Conservation (phyloP, 2,888 invertebrate genomes). For the Dryocosmus kuriphilus region DNA sequence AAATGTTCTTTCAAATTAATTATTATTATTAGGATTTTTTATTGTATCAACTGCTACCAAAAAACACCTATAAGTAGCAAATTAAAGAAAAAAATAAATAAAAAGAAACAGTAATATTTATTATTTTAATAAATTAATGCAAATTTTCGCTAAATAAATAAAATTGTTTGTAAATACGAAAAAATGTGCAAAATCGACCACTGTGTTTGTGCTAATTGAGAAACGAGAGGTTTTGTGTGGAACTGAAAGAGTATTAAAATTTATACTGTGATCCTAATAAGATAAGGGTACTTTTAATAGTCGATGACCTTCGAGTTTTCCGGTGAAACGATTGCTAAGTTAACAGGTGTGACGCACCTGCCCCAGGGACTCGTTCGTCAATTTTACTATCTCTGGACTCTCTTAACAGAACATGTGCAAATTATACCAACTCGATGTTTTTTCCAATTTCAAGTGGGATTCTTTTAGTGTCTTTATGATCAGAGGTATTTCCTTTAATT, state of each 20-base stretch:
- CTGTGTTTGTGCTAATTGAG: neutral
- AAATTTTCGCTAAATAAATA: too few relatives aligned
- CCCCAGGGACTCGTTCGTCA: conserved; percentile 51
- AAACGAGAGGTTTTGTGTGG: neutral
- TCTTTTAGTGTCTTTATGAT: neutral
- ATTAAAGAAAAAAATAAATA: neutral
- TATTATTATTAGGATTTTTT: neutral
- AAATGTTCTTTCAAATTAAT: neutral
- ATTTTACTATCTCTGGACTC: conserved; percentile 28
- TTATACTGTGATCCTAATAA: conserved; percentile 46
- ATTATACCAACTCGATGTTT: conserved; percentile 31
- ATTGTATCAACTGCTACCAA: neutral
- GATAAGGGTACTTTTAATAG: conserved; percentile 55
- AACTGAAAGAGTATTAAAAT: conserved; percentile 51
- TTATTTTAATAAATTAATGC: too few relatives aligned
- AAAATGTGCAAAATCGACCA: neutral
- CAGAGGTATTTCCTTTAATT: too few relatives aligned
- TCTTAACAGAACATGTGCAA: conserved; percentile 29
- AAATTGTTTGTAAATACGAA: neutral
- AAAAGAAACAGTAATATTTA: neutral
- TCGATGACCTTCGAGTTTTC: conserved; percentile 55
- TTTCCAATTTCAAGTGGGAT: conserved; percentile 10
- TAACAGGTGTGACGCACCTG: conserved; percentile 59
- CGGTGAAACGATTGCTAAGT: conserved; percentile 54
- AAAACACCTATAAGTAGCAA: neutral